phyloP scores from a whole-genome alignment of 92 coral and sea anemone genomes.

The Ricordea florida region DNA sequence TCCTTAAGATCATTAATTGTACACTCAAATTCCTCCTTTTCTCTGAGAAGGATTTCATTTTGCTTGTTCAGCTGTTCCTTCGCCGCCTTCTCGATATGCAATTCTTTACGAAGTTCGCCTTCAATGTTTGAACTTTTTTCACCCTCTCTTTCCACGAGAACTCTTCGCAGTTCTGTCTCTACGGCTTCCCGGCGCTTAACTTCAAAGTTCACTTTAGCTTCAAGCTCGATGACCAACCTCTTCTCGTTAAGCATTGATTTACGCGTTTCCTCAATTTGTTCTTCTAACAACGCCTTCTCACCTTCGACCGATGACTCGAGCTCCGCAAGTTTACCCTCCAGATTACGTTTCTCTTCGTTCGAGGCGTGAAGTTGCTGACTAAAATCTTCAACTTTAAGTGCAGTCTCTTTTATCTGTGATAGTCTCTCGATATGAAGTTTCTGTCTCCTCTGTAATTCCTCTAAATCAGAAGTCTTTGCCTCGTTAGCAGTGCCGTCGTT shows the following conservation, averaged over 20 bases:
- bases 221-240: constrained; percentile 12
- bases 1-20: no score
- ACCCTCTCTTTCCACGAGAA: neutral
- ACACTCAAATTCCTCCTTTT: no score
- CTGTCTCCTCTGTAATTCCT: neutral
- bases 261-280: constrained; percentile 1
- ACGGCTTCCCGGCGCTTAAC: neutral
- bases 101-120: no score
- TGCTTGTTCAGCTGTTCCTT: no score
- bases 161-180: constrained; percentile 16
- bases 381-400: neutral
- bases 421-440: neutral
- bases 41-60: no score
- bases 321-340: neutral
- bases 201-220: neutral
- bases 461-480: neutral
- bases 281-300: neutral
- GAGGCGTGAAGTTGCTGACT: neutral
- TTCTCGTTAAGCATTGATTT: constrained; percentile 11
- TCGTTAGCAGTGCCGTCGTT: neutral
- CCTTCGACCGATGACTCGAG: neutral
- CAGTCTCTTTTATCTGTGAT: neutral
- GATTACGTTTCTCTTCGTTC: no score
- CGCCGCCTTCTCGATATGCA: no score
- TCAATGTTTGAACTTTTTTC: no score